Conservation (phyloP, 2,113 vertebrate genomes). For the Pachycephala philippinensis region DNA sequence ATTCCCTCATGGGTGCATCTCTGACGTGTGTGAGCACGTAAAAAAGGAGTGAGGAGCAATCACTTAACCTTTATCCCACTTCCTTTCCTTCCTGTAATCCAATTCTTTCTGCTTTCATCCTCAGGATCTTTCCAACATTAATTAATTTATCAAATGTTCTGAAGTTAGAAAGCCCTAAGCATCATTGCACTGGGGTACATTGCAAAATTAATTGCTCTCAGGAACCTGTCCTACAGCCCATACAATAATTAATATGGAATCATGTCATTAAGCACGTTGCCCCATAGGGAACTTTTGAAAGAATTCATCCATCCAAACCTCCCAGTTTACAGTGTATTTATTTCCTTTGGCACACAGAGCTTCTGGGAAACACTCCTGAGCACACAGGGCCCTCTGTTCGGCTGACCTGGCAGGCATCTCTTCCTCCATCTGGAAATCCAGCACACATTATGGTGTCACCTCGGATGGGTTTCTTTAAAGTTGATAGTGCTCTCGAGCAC, state of each 20-base stretch:
- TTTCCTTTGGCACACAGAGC: background rate
- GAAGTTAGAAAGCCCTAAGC: background rate
- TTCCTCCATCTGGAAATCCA: slow-evolving; percentile 82
- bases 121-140: background rate
- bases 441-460: slow-evolving; percentile 80
- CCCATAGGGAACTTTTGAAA: background rate
- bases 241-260: background rate
- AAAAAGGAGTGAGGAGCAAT: background rate
- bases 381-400: background rate
- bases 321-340: background rate
- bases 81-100: background rate
- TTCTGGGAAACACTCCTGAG: background rate
- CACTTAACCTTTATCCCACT: background rate
- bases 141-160: background rate
- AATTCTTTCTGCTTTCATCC: background rate
- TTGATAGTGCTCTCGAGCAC: slow-evolving; percentile 74
- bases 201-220: background rate
- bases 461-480: slow-evolving; percentile 57
- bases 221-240: background rate
- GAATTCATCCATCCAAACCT: background rate
- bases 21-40: background rate
- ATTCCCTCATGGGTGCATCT: background rate
- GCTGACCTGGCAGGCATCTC: slow-evolving; percentile 86
- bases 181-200: background rate
- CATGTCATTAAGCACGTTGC: background rate